Evolutionary conservation across 2,113 vertebrate species (phyloP), one percentile per base, ranked within the genome.

Genomic region (Boulengerochromis microlepis): DNA sequence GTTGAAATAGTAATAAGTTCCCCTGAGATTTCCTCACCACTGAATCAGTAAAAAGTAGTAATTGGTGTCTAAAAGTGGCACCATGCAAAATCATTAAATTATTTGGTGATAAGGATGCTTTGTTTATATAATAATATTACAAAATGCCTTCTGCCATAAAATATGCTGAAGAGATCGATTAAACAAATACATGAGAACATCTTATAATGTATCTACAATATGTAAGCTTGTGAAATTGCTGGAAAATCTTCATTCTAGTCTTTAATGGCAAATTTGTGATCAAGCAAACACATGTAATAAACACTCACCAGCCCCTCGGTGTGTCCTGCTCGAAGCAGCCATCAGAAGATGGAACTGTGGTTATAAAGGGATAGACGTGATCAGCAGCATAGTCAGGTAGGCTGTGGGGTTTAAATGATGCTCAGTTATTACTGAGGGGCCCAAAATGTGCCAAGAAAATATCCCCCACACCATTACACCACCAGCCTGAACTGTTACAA

Each of bases 1-100:
- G 83, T 38, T 84, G 53, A 71, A 69, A 82, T 31, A 85, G 42
- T 85, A 89, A 88, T 54, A 29, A 90, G 82, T 47, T 84, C 90
- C 86, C 61, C 26, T 35, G 90, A 87, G 86, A 89, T 52, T 54
- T 69, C 16, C 15, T 57, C 54, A n/a, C 13, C 53, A 84, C 29
- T 29, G 19, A 83, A 66, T 53, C 24, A 19, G 47, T 29, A 12
- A 35, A 35, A 85, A 42, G 16, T 38, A 50, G 64, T 64, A 38
- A 54, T 89, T 53, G 31, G 4, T 15, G n/a, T 52, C 42, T 61
- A 26, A 18, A 78, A 59, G 56, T 64, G 13, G 71, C 10, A 10
- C 7, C 9, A 50, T 8, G 5, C 4, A 80, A 78, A 40, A n/a
- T 45, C 35, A 31, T 31, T 80, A 16, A 24, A 31, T 26, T 47